These are phyloP conservation scores for Iselma pallidipennis DNA, from an alignment of 2,888 invertebrate species.

Conservation along the genomic window DNA sequence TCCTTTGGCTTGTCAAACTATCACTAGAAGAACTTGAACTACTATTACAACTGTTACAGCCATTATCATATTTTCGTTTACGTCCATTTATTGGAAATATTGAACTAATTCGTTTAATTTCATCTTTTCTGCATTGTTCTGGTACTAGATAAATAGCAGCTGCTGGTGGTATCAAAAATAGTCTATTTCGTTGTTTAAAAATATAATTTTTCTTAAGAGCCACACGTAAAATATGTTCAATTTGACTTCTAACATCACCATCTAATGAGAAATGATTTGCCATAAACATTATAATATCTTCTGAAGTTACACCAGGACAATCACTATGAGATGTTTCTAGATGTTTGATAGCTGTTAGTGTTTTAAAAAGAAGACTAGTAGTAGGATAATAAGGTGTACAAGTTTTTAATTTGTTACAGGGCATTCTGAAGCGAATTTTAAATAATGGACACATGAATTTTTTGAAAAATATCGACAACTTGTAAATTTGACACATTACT, in stretches of 20 bases:
- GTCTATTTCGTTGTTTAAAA: neutral
- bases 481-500: neutral
- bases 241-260: neutral
- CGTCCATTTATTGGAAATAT: neutral
- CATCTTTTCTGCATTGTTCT: neutral
- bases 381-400: neutral
- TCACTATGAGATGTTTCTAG: neutral
- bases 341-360: neutral
- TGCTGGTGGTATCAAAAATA: neutral
- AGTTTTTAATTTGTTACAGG: neutral
- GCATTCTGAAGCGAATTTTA: neutral
- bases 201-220: neutral
- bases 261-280: neutral
- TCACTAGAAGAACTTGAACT: too few species aligned
- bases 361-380: neutral
- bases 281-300: neutral
- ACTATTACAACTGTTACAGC: neutral
- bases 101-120: neutral
- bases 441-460: too few species aligned
- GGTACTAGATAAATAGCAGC: neutral
- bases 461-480: neutral
- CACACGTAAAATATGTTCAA: neutral
- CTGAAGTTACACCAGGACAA: neutral
- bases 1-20: too few species aligned
- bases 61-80: neutral